These are phyloP conservation scores for Rhagoletis pomonella DNA, from an alignment of 1,140 invertebrate species.

Conservation along the genomic window DNA sequence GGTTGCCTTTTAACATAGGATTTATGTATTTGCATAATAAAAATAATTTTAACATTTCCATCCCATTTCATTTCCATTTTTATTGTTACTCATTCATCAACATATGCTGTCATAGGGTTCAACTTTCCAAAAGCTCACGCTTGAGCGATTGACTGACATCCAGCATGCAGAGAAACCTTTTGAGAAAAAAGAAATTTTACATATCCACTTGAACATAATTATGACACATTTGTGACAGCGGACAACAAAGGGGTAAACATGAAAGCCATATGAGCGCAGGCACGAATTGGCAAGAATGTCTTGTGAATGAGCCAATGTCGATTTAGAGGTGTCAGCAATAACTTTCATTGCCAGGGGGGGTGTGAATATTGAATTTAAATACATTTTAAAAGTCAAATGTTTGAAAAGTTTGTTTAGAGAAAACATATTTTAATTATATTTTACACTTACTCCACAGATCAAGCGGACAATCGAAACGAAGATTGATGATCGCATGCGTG, in stretches of 20 bases:
- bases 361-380: neutral
- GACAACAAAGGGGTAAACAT: neutral
- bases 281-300: neutral
- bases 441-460: neutral
- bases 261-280: neutral
- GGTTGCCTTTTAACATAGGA: too few relatives aligned
- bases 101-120: neutral
- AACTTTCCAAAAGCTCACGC: slow-evolving; percentile 20
- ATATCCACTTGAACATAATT: slow-evolving; percentile 25
- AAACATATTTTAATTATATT: neutral
- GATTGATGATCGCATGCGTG: slow-evolving; percentile 24
- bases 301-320: slow-evolving; percentile 37
- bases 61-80: too few relatives aligned
- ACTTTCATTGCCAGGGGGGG: neutral
- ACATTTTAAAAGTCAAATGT: neutral
- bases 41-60: too few relatives aligned
- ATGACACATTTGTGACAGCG: neutral
- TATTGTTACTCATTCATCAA: too few relatives aligned
- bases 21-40: too few relatives aligned
- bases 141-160: slow-evolving; percentile 26
- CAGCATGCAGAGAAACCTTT: slow-evolving; percentile 9
- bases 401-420: too few relatives aligned
- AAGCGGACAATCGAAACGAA: neutral
- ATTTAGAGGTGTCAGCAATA: neutral
- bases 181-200: slow-evolving; percentile 7